A percentile compares a stretch with the other conserved stretches of the same genome.
Evolutionary conservation across 1,140 invertebrate genomes (phyloP).

Genomic region (Sitophilus oryzae): DNA sequence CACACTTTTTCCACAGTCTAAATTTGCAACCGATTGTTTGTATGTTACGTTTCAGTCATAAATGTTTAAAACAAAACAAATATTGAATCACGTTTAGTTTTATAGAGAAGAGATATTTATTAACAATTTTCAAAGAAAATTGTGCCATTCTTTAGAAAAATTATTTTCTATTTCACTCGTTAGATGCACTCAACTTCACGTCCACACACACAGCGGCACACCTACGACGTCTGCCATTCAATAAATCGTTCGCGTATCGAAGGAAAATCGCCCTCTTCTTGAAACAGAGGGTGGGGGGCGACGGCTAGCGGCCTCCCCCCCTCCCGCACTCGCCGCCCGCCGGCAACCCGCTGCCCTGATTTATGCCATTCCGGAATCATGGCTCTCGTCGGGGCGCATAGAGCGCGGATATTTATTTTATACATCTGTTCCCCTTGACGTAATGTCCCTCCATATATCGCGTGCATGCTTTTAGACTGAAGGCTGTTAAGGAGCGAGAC

Average conservation of each 20-base stretch:
- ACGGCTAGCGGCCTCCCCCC: conserved; percentile 31
- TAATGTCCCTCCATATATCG: conserved; percentile 49
- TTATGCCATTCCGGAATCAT: conserved; percentile 49
- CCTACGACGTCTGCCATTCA: conserved; percentile 6
- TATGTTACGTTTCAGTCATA: no score
- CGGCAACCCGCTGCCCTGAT: conserved; percentile 40
- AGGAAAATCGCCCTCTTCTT: conserved; percentile 20
- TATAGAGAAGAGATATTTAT: no score
- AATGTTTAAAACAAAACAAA: no score
- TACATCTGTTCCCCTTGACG: conserved; percentile 49
- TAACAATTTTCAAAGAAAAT: no score
- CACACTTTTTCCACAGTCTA: no score
- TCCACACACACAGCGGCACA: not conserved
- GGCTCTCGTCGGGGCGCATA: conserved; percentile 44
- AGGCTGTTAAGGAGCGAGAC: conserved; percentile 45
- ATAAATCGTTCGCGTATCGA: conserved; percentile 22
- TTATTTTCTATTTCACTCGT: not conserved
- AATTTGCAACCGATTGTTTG: no score
- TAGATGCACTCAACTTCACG: not conserved
- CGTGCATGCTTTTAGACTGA: conserved; percentile 48
- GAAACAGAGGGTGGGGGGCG: conserved; percentile 17
- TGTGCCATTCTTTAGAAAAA: no score
- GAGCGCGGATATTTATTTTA: conserved; percentile 48
- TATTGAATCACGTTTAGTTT: no score
- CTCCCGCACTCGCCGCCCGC: conserved; percentile 36